Conservation (phyloP, 2,113 vertebrate species). For the Numenius arquata region DNA sequence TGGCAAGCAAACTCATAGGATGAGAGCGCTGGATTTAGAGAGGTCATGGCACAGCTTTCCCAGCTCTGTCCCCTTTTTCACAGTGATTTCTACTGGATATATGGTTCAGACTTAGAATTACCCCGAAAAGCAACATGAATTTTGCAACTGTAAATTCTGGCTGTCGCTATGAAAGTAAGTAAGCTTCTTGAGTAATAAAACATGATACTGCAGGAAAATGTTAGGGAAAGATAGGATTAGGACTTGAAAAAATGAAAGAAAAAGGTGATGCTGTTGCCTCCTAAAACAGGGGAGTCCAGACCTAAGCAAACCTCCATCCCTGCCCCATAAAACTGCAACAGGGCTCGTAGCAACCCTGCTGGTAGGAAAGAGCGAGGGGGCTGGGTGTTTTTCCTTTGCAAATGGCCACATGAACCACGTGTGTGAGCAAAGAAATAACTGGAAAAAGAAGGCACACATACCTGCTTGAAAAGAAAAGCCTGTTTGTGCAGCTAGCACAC, state of each 20-base stretch:
- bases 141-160: background rate
- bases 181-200: background rate
- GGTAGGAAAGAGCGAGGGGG: background rate
- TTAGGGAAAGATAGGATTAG: background rate
- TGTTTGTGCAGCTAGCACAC: slow-evolving; percentile 50
- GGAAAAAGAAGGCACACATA: slow-evolving; percentile 43
- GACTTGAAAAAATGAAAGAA: background rate
- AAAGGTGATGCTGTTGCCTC: background rate
- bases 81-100: background rate
- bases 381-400: background rate
- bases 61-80: background rate
- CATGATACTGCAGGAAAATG: background rate
- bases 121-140: background rate
- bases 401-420: background rate
- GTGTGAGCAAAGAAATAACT: background rate
- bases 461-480: slow-evolving; percentile 56
- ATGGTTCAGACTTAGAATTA: background rate
- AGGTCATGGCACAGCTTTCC: background rate
- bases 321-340: background rate
- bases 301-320: background rate
- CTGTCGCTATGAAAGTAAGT: background rate
- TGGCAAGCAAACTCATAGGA: background rate
- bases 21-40: background rate
- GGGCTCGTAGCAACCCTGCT: background rate
- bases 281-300: background rate